Percentiles rank a stretch among this genome's conserved stretches.
These are phyloP conservation scores for Mareca strepera DNA, from an alignment of 2,797 vertebrate species.

Conservation along the genomic window DNA sequence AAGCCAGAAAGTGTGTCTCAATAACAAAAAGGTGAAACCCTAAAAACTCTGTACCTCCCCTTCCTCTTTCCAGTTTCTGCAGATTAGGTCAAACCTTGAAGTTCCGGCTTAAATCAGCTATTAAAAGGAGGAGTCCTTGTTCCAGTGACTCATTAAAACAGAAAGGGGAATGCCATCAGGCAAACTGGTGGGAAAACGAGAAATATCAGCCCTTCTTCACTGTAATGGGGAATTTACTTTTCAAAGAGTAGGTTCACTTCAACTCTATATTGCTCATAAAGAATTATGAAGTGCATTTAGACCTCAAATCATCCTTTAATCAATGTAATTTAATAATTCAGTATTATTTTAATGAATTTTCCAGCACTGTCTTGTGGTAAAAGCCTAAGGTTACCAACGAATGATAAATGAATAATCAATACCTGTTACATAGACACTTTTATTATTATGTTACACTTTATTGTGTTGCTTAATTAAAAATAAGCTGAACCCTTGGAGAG, in stretches of 20 bases:
- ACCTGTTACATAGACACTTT: not conserved
- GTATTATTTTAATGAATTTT: slow-evolving; percentile 38
- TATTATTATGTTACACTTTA: not conserved
- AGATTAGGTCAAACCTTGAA: not conserved
- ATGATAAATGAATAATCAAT: not conserved
- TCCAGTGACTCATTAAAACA: not conserved
- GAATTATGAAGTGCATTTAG: not conserved
- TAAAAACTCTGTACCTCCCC: not conserved
- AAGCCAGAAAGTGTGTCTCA: not conserved
- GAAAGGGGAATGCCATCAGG: not conserved
- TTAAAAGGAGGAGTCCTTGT: not conserved
- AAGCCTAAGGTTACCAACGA: not conserved
- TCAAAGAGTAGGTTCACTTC: not conserved
- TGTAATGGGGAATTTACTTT: not conserved
- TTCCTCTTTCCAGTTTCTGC: not conserved
- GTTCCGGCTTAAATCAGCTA: no score
- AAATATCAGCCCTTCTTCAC: not conserved
- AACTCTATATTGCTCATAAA: not conserved
- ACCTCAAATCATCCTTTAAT: not conserved
- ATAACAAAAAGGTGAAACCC: not conserved
- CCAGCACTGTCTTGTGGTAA: not conserved
- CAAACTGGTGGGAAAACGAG: not conserved
- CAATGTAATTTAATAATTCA: not conserved
- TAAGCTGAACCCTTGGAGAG: not conserved
- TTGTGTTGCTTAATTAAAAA: not conserved